phyloP scores from a whole-genome alignment of 2,888 invertebrate species.

The Ferrisia virgata region DNA sequence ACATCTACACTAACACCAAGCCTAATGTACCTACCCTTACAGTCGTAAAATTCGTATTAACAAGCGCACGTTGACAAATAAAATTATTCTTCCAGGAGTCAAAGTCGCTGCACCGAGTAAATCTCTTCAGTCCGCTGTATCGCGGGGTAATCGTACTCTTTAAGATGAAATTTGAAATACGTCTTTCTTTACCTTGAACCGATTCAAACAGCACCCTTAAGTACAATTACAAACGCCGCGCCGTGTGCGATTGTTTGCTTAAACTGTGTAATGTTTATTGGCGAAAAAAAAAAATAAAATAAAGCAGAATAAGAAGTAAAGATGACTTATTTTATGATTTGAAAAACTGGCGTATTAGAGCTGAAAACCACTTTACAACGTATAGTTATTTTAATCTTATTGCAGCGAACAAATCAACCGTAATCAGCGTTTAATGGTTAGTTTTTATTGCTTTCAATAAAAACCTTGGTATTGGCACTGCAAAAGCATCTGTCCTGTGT shows the following conservation, averaged over 20 bases:
- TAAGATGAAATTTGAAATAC: not conserved
- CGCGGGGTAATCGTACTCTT: no score
- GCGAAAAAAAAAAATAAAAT: not conserved
- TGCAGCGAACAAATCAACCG: constrained; percentile 43
- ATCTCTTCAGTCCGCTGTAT: not conserved
- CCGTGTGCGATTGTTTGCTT: constrained; percentile 19
- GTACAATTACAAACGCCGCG: not conserved
- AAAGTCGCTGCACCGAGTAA: not conserved
- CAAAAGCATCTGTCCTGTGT: constrained; percentile 6
- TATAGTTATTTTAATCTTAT: constrained; percentile 38
- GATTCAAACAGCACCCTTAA: not conserved
- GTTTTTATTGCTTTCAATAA: constrained; percentile 40
- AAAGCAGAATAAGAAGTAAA: not conserved
- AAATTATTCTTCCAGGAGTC: not conserved
- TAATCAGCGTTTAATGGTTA: constrained; percentile 43
- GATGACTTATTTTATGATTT: constrained; percentile 40
- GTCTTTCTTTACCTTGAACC: not conserved
- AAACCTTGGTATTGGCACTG: not conserved
- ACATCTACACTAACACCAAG: not conserved
- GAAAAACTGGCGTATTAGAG: constrained; percentile 34
- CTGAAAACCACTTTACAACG: constrained; percentile 41
- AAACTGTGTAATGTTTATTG: not conserved
- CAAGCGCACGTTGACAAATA: constrained; percentile 28
- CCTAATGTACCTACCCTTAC: not conserved
- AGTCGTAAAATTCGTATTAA: constrained; percentile 28